Evolutionary conservation across 2,888 invertebrate species (phyloP), one percentile per base, ranked within the genome.

Genomic region (Eubasilissa splendida): DNA sequence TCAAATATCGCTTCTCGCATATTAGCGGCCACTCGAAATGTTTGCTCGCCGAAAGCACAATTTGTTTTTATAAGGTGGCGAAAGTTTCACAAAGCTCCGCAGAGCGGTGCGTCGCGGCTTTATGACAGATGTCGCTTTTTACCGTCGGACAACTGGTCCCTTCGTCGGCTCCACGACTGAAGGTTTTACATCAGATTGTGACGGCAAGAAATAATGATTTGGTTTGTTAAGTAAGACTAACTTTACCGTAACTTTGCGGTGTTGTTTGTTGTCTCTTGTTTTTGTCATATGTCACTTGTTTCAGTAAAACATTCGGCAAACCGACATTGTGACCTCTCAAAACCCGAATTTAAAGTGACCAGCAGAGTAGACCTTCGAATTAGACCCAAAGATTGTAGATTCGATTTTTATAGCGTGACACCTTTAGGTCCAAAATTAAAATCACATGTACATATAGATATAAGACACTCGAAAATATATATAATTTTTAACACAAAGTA

Each of bases 91-190:
- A 56, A 53, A 73, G 60, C 75, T 22, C 52, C 76, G 50, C 76
- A 58, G 76, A 11, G 56, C 42, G 58, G 42, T 42, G 42, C 42
- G 42, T 42, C 42, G 42, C 42, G 50, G 77, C 80, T 73, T 58
- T 81, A 81, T 81, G 81, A 81, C 74, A 70, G 58, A 81, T 81
- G 73, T 59, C 31, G 75, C 74, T 81, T 81, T 81, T 81, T 81
- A 76, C 68, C 73, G 71, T 31, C 33, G 73, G 65, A 31, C 76
- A 76, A 66, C 76, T 65, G 73, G 10, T 73, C 56, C 73, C 73
- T 73, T 73, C 56, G 76, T 14, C 63, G 53, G 65, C 76, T 65
- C 31, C 56, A 63, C 22, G 60, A 4, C 63, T 76, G 73, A 63
- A 31, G 33, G 63, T 33, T 12, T 33, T 33, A 63, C 31, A 31